phyloP scores from a whole-genome alignment of 2,888 invertebrate genomes.

The Oscheius sp. region DNA sequence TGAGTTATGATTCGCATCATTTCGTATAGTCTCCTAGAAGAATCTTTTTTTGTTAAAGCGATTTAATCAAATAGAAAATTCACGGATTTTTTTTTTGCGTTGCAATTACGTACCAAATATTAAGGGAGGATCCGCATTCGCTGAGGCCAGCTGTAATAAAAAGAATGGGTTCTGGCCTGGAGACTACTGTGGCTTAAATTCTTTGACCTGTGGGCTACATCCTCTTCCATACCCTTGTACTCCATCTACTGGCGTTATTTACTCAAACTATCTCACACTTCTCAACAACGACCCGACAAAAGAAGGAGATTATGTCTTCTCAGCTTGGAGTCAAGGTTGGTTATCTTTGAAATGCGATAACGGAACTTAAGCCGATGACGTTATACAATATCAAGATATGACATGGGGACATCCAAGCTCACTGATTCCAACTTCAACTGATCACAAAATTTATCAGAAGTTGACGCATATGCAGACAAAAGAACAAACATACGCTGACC shows the following conservation, averaged over 20 bases:
- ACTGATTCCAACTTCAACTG: constrained; percentile 54
- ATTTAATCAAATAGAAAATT: too few species aligned
- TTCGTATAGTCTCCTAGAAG: too few species aligned
- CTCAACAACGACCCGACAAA: constrained; percentile 1
- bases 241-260: neutral
- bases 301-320: constrained; percentile 25
- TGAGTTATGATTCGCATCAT: too few species aligned
- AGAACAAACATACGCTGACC: constrained; percentile 59
- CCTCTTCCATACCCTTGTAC: constrained; percentile 17
- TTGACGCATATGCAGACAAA: constrained; percentile 62
- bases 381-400: constrained; percentile 57
- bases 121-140: neutral
- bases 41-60: too few species aligned
- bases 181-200: constrained; percentile 49
- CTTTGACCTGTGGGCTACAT: constrained; percentile 42
- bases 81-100: too few species aligned
- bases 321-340: constrained; percentile 15
- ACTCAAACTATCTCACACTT: constrained; percentile 8
- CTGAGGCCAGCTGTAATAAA: constrained; percentile 20
- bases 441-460: constrained; percentile 40
- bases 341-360: neutral
- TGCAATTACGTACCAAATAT: too few species aligned
- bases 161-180: constrained; percentile 60
- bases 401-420: constrained; percentile 61
- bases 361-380: constrained; percentile 53